A percentile compares a stretch with the other conserved stretches of the same genome.
These are phyloP conservation scores for Alauda arvensis DNA, from an alignment of 2,797 vertebrate species.

Conservation along the genomic window DNA sequence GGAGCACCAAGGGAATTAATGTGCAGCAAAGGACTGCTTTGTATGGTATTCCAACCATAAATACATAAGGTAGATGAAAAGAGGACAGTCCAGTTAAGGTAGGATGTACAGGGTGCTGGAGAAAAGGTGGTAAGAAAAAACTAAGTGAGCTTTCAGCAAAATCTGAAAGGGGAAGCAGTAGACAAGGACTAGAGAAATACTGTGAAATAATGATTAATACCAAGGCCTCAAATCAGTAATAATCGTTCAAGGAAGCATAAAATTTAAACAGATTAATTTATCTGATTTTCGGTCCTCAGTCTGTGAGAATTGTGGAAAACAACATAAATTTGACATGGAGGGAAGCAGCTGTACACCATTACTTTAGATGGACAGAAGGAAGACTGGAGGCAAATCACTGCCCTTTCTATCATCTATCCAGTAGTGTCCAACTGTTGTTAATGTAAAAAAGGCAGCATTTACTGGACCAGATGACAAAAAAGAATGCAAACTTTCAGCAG, in stretches of 20 bases:
- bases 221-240: not conserved
- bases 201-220: not conserved
- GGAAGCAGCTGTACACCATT: not conserved
- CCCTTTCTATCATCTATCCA: not conserved
- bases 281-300: not conserved
- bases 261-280: not conserved
- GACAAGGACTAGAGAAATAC: not conserved
- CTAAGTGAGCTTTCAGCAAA: not conserved
- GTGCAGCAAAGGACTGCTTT: slow-evolving; percentile 20
- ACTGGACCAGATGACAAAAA: not conserved
- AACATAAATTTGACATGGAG: not conserved
- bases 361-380: not conserved
- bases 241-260: not conserved
- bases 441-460: not conserved
- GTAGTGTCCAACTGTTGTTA: not conserved
- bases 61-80: slow-evolving; percentile 4
- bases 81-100: not conserved
- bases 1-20: slow-evolving; percentile 29
- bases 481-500: not conserved
- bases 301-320: not conserved
- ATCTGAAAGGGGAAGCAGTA: not conserved
- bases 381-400: not conserved
- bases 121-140: not conserved
- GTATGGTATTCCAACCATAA: slow-evolving; percentile 20
- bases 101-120: not conserved